phyloP scores from a whole-genome alignment of 2,797 vertebrate species.

The Eleutherodactylus coqui region DNA sequence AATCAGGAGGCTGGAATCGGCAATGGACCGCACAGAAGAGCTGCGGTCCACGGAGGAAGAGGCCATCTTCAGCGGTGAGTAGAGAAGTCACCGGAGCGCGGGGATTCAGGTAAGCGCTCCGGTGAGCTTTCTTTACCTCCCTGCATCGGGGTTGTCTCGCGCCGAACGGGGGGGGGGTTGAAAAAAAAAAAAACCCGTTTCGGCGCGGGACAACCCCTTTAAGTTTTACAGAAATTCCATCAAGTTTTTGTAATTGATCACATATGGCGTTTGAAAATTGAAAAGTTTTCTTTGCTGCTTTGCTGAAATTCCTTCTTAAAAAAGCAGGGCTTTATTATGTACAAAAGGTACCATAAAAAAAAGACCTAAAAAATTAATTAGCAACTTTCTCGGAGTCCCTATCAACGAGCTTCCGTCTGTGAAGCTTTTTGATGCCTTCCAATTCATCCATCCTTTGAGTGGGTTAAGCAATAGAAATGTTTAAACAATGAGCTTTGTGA shows the following conservation, averaged over 20 bases:
- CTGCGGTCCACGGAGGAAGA: no score
- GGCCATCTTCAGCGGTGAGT: no score
- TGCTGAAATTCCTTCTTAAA: background rate
- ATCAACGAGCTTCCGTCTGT: constrained; percentile 4
- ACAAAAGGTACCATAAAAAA: constrained; percentile 10
- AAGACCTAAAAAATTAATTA: background rate
- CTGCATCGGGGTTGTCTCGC: no score
- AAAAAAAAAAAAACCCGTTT: no score
- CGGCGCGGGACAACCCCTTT: no score
- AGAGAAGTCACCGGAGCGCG: no score
- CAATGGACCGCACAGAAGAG: no score
- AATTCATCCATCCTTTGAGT: background rate
- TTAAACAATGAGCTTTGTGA: constrained; percentile 50
- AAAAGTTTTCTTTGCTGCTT: background rate
- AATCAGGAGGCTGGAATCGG: no score
- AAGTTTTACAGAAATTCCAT: background rate
- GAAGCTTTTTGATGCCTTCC: background rate
- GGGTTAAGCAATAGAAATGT: constrained; percentile 37
- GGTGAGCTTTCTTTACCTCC: no score
- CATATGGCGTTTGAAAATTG: background rate
- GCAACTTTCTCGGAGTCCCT: background rate
- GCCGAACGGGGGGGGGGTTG: no score
- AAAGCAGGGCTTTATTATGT: background rate
- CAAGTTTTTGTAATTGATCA: constrained; percentile 12
- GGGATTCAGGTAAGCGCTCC: no score